Evolutionary conservation across 2,797 vertebrate species (phyloP).

Genomic region (Denticeps clupeoides): DNA sequence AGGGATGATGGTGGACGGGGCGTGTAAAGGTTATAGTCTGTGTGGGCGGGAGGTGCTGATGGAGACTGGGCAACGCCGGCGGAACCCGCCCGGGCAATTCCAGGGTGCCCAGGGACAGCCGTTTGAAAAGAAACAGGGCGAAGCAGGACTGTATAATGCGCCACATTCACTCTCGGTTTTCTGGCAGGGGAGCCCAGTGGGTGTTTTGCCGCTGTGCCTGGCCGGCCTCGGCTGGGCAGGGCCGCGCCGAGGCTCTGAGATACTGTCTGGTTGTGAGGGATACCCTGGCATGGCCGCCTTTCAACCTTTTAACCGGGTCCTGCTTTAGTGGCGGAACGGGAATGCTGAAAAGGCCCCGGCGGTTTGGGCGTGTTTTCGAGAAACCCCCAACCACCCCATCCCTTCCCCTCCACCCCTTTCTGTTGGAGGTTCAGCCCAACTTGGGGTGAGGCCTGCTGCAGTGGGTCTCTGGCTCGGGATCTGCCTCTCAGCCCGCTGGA

Average conservation of each 20-base stretch:
- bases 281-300: no score
- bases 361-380: no score
- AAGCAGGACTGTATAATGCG: no score
- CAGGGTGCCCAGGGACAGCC: conserved; percentile 27
- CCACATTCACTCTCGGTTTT: conserved; percentile 26
- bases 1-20: conserved; percentile 22
- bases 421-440: conserved; percentile 11
- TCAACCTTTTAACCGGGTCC: no score
- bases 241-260: no score
- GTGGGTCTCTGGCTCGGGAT: background rate
- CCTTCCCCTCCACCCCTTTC: no score
- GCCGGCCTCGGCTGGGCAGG: no score
- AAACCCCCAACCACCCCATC: no score
- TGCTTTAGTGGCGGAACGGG: no score
- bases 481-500: background rate
- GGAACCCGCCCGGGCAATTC: conserved; percentile 27
- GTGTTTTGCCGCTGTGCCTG: no score
- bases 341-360: no score
- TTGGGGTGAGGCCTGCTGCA: background rate
- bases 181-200: conserved; percentile 26
- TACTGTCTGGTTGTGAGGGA: background rate
- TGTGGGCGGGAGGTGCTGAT: conserved; percentile 24
- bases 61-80: conserved; percentile 24
- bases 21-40: conserved; percentile 21
- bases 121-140: conserved; percentile 23